Evolutionary conservation across 2,797 vertebrate species (phyloP).

Genomic region (Lacerta bilineata): DNA sequence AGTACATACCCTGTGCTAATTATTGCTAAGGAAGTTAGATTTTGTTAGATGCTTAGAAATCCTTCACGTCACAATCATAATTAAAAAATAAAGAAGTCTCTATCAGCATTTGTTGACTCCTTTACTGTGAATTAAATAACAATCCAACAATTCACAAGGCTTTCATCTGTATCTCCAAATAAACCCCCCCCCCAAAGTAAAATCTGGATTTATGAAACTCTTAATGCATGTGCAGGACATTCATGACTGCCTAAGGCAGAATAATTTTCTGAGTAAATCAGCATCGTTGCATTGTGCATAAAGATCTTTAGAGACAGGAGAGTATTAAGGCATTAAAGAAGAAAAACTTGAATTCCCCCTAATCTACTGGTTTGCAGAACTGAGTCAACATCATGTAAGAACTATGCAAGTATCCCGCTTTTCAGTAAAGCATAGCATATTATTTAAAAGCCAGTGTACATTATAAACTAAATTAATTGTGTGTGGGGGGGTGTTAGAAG

Average conservation of each 20-base stretch:
- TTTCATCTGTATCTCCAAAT: not conserved
- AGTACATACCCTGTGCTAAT: not conserved
- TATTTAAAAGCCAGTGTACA: not conserved
- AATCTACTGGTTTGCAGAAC: not conserved
- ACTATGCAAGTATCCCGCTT: not conserved
- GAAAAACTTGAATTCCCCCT: not conserved
- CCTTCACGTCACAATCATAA: not conserved
- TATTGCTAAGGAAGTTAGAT: not conserved
- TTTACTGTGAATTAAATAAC: not conserved
- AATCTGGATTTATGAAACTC: not conserved
- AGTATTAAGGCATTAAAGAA: not conserved
- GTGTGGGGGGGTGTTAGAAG: too few species aligned
- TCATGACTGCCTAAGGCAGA: not conserved
- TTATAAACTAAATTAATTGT: not conserved
- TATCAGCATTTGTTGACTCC: not conserved
- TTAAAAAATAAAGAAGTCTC: not conserved
- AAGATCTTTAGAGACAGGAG: not conserved
- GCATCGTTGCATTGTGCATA: not conserved
- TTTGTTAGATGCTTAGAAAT: not conserved
- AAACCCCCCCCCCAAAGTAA: not conserved
- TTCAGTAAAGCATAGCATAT: not conserved
- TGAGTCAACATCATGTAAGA: not conserved
- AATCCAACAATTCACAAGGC: not conserved
- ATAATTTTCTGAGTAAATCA: constrained; percentile 14
- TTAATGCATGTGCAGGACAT: not conserved